Evolutionary conservation across 2,888 invertebrate species (phyloP), one percentile per base, ranked within the genome.

Genomic region (Thera britannica): DNA sequence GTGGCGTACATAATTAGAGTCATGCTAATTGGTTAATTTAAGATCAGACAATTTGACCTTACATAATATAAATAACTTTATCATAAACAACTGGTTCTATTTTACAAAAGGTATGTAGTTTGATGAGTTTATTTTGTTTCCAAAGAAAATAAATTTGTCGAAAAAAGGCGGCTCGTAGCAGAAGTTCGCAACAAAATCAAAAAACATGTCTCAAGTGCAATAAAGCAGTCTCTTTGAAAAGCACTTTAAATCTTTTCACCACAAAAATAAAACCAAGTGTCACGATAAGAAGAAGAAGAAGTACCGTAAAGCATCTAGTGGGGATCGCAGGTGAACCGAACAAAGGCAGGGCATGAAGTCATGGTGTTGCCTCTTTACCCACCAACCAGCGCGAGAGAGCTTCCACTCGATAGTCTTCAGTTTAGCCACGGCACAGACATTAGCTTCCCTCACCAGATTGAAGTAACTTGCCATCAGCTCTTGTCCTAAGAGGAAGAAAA

Each of bases 331-430:
- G 68, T 93, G 93, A 0, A 55, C n/a, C 0, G 86, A 77, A 70
- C 93, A 93, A 3, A 77, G 4, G 64, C 93, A 93, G 0, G 92
- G 89, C 52, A 91, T 55, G 5, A 79, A 80, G 8, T 89, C 80
- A 58, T 92, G 89, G 12, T 83, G 82, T 2, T 65, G 69, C 55
- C 74, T 82, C n/a, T 77, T 76, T 0, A 88, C 66, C 94, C 94
- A 94, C 90, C 94, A 94, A 8, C 86, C 84, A 0, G 82, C 72
- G 36, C 87, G 83, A 0, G 81, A 78, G 36, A 93, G 81, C 74
- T 94, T 95, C 95, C 95, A 95, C 66, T 91, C 89, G 4, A 94
- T 94, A 0, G 85, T 80, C 74, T 91, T 91, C 58, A 86, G 76
- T 70, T 89, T 83, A 1, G 94, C 89, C 4, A 89, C 79, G 0